Evolutionary conservation across 2,797 vertebrate genomes (phyloP), one percentile per base, ranked within the genome.

Genomic region (Podargus strigoides): DNA sequence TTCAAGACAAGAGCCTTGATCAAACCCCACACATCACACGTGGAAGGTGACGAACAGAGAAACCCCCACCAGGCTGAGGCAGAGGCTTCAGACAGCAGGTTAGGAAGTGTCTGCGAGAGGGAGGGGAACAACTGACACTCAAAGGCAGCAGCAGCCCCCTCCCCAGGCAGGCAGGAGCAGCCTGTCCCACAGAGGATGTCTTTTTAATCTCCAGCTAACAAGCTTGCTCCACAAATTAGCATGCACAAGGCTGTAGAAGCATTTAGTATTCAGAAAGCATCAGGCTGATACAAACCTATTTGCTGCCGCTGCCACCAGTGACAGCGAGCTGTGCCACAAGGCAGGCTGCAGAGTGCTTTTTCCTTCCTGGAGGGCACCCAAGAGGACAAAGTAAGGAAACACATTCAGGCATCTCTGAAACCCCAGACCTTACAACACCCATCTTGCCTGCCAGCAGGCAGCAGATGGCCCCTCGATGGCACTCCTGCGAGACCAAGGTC

Each of bases 401-500:
- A 4, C 2, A 3, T 28, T 12, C 13, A 15, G 41, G 47, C 36
- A 49, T 3, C 58, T 36, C 76, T 1, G 1, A 9, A 10, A 19
- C 19, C 15, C 50, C 21, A 12, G 11, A 1, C 1, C 0, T n/a
- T 27, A 19, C 27, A 52, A 16, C 50, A 22, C 22, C 58, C 52
- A 18, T 7, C 69, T 30, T 18, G 1, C 59, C 28, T 10, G 41
- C 52, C 32, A 26, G 24, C 37, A 6, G 10, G 28, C 36, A 22
- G 50, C 8, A 14, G 12, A 17, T 3, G 16, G 3, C 52, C 20
- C 5, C 28, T 34, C n/a, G n/a, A n/a, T n/a, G n/a, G n/a, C n/a
- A n/a, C n/a, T n/a, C n/a, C n/a, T n/a, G n/a, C n/a, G n/a, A n/a
- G 36, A 16, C 49, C 39, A 9, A 2, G 1, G 24, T 14, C 1